These are phyloP conservation scores for Sebastes diploproa DNA, from an alignment of 2,797 vertebrate genomes.

Conservation along the genomic window DNA sequence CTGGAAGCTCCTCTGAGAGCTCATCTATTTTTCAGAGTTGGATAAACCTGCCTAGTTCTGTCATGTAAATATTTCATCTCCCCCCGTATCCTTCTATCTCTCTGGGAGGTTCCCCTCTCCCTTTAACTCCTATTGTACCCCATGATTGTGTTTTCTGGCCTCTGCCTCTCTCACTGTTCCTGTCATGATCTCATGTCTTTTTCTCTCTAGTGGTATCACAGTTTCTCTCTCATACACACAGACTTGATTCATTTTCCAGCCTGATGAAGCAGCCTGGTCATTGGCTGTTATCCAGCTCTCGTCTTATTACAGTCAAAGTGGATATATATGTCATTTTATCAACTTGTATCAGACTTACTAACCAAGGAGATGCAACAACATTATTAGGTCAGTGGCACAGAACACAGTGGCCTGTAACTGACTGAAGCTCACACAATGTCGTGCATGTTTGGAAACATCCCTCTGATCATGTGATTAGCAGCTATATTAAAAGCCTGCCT, in stretches of 20 bases:
- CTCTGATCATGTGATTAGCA: no score
- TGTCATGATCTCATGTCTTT: not conserved
- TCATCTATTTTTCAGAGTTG: conserved; percentile 27
- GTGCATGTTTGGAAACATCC: no score
- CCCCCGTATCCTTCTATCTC: not conserved
- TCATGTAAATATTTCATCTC: conserved; percentile 37
- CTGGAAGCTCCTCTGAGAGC: not conserved
- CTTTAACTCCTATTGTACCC: not conserved
- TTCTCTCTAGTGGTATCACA: no score
- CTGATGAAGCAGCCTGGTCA: not conserved
- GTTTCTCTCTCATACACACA: not conserved
- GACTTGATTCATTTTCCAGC: not conserved
- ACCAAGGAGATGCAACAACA: no score
- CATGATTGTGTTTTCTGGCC: not conserved
- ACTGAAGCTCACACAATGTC: no score
- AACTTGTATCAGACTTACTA: not conserved
- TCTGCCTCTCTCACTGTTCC: not conserved
- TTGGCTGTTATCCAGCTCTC: not conserved
- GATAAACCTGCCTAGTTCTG: conserved; percentile 15
- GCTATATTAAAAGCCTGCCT: no score
- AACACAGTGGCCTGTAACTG: fast-evolving
- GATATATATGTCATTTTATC: not conserved
- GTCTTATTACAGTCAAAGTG: not conserved
- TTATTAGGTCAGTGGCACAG: no score
- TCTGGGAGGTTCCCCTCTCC: not conserved